Conservation (phyloP, 2,797 vertebrate genomes). For the Aldrovandia affinis region DNA sequence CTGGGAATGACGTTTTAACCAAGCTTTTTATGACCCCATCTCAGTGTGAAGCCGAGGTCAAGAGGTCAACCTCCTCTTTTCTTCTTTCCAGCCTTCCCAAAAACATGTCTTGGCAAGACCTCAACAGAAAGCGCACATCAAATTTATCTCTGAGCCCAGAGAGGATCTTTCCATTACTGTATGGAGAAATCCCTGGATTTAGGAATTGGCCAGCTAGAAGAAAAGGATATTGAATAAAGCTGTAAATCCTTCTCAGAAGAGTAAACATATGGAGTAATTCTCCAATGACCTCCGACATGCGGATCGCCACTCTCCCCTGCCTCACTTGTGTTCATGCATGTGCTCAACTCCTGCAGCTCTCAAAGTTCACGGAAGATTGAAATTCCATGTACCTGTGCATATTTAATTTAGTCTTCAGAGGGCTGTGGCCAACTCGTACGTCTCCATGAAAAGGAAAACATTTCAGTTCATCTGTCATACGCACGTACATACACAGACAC, state of each 20-base stretch:
- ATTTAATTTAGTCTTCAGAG: too few species aligned
- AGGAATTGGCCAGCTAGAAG: conserved; percentile 52
- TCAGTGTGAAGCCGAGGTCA: conserved; percentile 51
- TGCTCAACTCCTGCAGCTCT: conserved; percentile 31
- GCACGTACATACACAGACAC: conserved; percentile 31
- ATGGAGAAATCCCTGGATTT: conserved; percentile 56
- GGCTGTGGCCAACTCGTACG: conserved; percentile 11
- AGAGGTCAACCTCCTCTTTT: conserved; percentile 30
- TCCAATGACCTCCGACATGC: conserved; percentile 31
- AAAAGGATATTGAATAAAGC: conserved; percentile 64
- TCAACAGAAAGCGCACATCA: conserved; percentile 55
- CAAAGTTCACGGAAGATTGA: conserved; percentile 13
- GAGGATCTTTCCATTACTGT: conserved; percentile 53
- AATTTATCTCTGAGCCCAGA: conserved; percentile 56
- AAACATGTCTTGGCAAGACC: conserved; percentile 54
- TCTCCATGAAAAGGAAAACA: too few species aligned
- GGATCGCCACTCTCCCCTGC: conserved; percentile 42
- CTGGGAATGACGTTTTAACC: background rate
- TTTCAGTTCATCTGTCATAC: too few species aligned
- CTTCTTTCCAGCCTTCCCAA: conserved; percentile 46
- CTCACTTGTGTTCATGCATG: conserved; percentile 57
- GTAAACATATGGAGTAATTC: conserved; percentile 47
- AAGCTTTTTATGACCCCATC: conserved; percentile 47
- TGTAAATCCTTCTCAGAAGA: conserved; percentile 52
- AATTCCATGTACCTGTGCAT: background rate